Evolutionary conservation across 2,113 vertebrate species (phyloP), one percentile per base, ranked within the genome.

Genomic region (Sebastes fasciatus): DNA sequence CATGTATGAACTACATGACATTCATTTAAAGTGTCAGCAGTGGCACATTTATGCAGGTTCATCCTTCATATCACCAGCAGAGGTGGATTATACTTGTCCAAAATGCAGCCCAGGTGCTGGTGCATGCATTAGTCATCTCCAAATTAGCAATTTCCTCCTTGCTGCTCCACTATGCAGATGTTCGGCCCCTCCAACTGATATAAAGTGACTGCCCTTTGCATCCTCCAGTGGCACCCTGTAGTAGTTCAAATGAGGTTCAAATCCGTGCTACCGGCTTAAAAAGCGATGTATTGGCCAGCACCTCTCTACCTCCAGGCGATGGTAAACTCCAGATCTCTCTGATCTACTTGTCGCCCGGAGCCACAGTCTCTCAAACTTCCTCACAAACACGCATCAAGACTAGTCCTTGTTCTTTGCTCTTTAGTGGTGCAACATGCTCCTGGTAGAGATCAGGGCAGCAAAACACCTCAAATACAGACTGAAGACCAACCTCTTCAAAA

Each of bases 321-420:
- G 67, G 62, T 86, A 76, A 85, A 91, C 83, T 84, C 79, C 67
- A 76, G 34, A 89, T 82, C 76, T 70, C 79, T 83, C 67, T 85
- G 83, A 89, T 90, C 74, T 75, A 52, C 57, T 75, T 83, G 62
- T 79, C 1, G 71, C 90, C 84, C 70, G 68, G 70, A 90, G 88
- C 81, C 79, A 90, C 4, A 77, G 81, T 46, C 70, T 85, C 77
- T 79, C 76, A 79, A 79, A 83, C 8, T 23, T 67, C 67, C 77
- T 83, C 72, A 72, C 49, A 69, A 77, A 86, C 83, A 46, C 21
- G n/a, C 61, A 4, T 84, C 62, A 74, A 79, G 51, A 63, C 75
- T 42, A 16, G 74, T 10, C 64, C 77, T 77, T 80, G 45, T 67
- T 87, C 78, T 67, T 34, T 75, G 74, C 57, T 73, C 74, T 58